Evolutionary conservation across 2,888 invertebrate genomes (phyloP).

Genomic region (Trissolcus brochymenae): DNA sequence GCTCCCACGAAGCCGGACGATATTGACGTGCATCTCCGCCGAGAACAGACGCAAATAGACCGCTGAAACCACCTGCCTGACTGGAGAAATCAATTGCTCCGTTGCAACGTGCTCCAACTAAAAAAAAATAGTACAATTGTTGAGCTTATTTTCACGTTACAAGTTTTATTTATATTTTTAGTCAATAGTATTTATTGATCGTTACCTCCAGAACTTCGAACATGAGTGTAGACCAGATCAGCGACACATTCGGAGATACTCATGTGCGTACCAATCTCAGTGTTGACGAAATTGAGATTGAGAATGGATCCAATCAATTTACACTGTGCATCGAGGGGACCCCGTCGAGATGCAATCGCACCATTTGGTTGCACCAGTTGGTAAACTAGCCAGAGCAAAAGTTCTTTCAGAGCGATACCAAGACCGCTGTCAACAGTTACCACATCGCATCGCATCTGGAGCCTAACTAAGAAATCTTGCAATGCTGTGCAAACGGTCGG

Average conservation of each 20-base stretch:
- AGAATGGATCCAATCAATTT: slow-evolving; percentile 83
- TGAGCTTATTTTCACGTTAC: not conserved
- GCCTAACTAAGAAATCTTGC: slow-evolving; percentile 83
- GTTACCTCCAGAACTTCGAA: slow-evolving; percentile 70
- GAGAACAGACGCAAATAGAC: slow-evolving; percentile 85
- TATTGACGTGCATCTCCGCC: slow-evolving; percentile 82
- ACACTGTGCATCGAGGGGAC: slow-evolving; percentile 86
- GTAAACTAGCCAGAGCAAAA: slow-evolving; percentile 83
- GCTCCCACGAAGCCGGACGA: slow-evolving; percentile 84
- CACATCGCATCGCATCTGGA: slow-evolving; percentile 83
- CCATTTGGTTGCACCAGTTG: slow-evolving; percentile 84
- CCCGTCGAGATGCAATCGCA: slow-evolving; percentile 81
- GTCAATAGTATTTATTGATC: not conserved
- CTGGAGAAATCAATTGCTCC: slow-evolving; percentile 73
- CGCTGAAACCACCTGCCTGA: slow-evolving; percentile 82
- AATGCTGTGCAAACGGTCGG: slow-evolving; percentile 86
- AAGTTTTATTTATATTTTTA: not conserved
- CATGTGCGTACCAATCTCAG: slow-evolving; percentile 84
- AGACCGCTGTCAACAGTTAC: slow-evolving; percentile 78
- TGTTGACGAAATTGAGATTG: slow-evolving; percentile 82
- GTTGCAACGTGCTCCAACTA: slow-evolving; percentile 73
- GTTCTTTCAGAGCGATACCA: slow-evolving; percentile 80
- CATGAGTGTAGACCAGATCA: slow-evolving; percentile 72
- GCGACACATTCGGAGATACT: slow-evolving; percentile 86
- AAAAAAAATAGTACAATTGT: slow-evolving; percentile 4